Conservation (phyloP, 2,113 vertebrate genomes). For the Boulengeromyrus knoepffleri region DNA sequence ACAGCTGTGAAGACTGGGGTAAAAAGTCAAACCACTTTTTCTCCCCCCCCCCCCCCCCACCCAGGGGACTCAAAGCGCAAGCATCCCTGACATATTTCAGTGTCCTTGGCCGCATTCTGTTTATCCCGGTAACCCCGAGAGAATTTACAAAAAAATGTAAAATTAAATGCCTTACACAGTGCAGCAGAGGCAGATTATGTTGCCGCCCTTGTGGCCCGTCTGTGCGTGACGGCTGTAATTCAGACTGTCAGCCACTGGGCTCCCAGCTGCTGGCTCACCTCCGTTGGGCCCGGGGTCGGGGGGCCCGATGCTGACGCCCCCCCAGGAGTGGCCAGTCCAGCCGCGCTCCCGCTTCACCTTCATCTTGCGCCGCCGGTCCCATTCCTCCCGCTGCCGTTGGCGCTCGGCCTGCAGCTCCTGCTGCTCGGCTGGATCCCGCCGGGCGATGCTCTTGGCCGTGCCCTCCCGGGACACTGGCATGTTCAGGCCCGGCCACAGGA, state of each 20-base stretch:
- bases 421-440: conserved; percentile 64
- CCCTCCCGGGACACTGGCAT: conserved; percentile 63
- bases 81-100: not conserved
- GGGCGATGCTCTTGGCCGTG: conserved; percentile 52
- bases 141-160: not conserved
- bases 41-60: not conserved
- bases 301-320: conserved; percentile 74
- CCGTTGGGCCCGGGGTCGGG: conserved; percentile 84
- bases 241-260: not conserved
- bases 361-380: conserved; percentile 69
- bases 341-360: conserved; percentile 79
- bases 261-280: conserved; percentile 59
- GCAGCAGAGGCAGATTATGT: not conserved
- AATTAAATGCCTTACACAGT: not conserved
- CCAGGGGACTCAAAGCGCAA: not conserved
- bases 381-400: conserved; percentile 69
- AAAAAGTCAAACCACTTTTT: not conserved
- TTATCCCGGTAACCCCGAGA: not conserved
- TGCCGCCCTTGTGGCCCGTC: not conserved
- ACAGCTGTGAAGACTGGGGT: not conserved
- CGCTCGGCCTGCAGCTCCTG: conserved; percentile 62
- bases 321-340: conserved; percentile 84
- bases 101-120: not conserved
- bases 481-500: conserved; percentile 91
- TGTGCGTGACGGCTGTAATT: not conserved